phyloP scores from a whole-genome alignment of 2,113 vertebrate genomes.

The Rhadina sibilatrix region DNA sequence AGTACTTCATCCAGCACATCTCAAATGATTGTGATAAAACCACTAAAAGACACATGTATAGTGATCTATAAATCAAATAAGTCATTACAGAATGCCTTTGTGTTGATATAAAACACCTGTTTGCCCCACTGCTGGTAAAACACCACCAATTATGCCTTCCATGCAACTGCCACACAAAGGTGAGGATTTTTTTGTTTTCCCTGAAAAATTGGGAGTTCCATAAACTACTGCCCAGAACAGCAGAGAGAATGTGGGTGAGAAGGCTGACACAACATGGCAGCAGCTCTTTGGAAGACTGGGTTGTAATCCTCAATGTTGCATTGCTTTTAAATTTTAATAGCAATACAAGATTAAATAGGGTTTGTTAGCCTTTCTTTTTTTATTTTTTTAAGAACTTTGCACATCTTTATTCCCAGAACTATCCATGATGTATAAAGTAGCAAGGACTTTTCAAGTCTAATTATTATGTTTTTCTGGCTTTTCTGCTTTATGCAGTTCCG shows the following conservation, averaged over 20 bases:
- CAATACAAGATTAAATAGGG: neutral
- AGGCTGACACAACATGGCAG: neutral
- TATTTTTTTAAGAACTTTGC: neutral
- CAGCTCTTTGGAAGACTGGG: neutral
- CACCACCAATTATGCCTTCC: neutral
- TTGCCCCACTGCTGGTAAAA: neutral
- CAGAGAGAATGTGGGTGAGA: neutral
- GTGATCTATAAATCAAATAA: neutral
- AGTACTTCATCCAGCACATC: neutral
- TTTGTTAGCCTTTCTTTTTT: accelerated
- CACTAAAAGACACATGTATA: neutral
- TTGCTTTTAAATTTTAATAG: neutral
- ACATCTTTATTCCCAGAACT: neutral
- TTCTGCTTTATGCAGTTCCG: neutral
- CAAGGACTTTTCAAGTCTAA: neutral
- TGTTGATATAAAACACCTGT: neutral
- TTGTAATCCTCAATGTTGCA: neutral
- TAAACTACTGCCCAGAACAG: neutral
- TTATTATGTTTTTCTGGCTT: neutral
- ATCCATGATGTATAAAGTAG: neutral
- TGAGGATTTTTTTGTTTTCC: neutral
- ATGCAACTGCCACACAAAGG: accelerated
- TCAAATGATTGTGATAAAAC: neutral
- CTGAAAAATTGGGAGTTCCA: neutral
- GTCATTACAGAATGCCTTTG: neutral